Base-by-base conservation (phyloP, 2,888 invertebrate genomes). In the Phaedon cochleariae region DNA sequence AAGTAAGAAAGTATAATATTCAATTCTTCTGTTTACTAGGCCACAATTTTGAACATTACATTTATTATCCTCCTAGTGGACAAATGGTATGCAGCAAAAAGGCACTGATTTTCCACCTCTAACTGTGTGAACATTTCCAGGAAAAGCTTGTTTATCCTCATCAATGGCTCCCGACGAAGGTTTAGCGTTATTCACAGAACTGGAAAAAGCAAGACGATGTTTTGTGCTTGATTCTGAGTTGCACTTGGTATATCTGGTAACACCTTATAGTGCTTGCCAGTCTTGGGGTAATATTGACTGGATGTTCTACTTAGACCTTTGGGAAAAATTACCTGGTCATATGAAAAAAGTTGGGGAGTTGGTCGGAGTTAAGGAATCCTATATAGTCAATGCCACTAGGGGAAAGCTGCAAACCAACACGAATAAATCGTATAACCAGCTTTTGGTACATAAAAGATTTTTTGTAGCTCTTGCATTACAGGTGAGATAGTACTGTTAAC, bases 101-200 rank as follows among this genome's bases (percentile, higher is more conserved):
- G n/a, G n/a, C n/a, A n/a, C n/a, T n/a, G n/a, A n/a, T n/a, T n/a
- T n/a, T n/a, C n/a, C n/a, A n/a, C n/a, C 4, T 49, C 4, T 49
- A 20, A 17, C 3, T 12, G 18, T 49, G 22, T n/a, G 6, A 29
- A 1, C 22, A 15, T 21, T 22, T 67, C 37, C 52, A 72, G 72
- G 97, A 0, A 90, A 92, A 79, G 99, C 98, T 17, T 96, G 98
- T 79, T 86, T 98, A 20, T 89, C 95, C 18, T 96, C 98, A 0
- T 94, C 97, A 0, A 89, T 99, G 83, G 92, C 96, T n/a, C 98
- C 98, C 0, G 93, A 93, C 80, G 97, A 98, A 82, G 97, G 96
- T 0, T 85, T 98, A 7, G 88, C 92, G 17, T 87, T 99, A 46
- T 95, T 97, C 79, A 88, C 91, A 68, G 98, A 98, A 82, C 83